Base-by-base conservation (phyloP, 2,888 invertebrate species). In the Caenorhabditis imperialis region DNA sequence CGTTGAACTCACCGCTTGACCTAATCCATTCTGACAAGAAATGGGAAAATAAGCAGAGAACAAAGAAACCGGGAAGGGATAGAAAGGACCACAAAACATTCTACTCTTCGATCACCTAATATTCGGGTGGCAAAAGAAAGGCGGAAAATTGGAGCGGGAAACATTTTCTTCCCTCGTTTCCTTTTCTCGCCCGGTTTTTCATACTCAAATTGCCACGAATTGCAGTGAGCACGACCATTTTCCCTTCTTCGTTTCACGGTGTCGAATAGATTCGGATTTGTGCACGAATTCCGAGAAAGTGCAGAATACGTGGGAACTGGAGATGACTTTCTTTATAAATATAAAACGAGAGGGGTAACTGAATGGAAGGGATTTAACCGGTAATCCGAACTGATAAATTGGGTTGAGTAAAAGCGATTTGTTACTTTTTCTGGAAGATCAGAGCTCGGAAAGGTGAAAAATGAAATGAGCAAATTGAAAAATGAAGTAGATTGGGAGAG, bases 351-450 rank as follows among this genome's bases (percentile, higher is more conserved):
- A 14, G 16, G 14, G 18, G 1, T 53, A 62, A 62, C 37, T 62
- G 53, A 63, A n/a, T 16, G 22, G n/a, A 35, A 16, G 1, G 18
- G 10, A 14, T 16, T 40, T 16, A 65, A 70, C 70, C 70, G 70
- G 70, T 70, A 61, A 16, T 55, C 70, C 70, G 55, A 70, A 70
- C 69, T 60, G 60, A 60, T 58, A 50, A 30, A 12, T 33, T 5
- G 18, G 18, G 42, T 14, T 6, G 53, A 51, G 53, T 25, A 23
- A 2, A 16, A 38, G 38, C 33, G 6, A 20, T 44, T 27, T 22
- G 25, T 25, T 47, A 58, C 12, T 6, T 14, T 12, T 25, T 8
- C 6, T 6, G 10, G 12, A 40, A 37, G 38, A 58, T 63, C 57
- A 60, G 37, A 54, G 40, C 25, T 45, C 51, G 45, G 38, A 63